Conservation (phyloP, 2,888 invertebrate genomes). For the Sinelater perroti region DNA sequence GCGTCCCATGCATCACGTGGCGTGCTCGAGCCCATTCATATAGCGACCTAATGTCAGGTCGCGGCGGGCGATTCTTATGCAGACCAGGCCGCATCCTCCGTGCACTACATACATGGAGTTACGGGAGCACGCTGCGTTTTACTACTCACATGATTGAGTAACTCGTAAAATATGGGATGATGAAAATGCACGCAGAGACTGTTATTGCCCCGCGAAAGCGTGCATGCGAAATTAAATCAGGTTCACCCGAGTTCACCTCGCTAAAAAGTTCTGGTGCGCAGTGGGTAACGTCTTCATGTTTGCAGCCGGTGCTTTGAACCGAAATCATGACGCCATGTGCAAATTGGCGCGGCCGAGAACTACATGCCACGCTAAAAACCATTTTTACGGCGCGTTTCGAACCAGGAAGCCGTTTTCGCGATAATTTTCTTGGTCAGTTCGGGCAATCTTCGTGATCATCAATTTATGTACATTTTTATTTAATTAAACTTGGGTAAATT, state of each 20-base stretch:
- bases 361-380: too few relatives aligned
- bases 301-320: too few relatives aligned
- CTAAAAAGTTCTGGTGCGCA: background rate
- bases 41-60: slow-evolving; percentile 4
- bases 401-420: too few relatives aligned
- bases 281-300: background rate
- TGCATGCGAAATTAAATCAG: slow-evolving; percentile 27
- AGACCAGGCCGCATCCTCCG: slow-evolving; percentile 9
- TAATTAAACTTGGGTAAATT: too few relatives aligned
- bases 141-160: slow-evolving; percentile 16
- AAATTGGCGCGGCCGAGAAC: too few relatives aligned
- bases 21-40: slow-evolving; percentile 14
- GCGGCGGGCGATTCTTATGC: slow-evolving; percentile 10
- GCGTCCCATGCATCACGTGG: slow-evolving; percentile 11
- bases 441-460: too few relatives aligned
- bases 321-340: too few relatives aligned
- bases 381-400: too few relatives aligned
- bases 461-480: too few relatives aligned
- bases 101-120: slow-evolving; percentile 7
- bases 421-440: too few relatives aligned
- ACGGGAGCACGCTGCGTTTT: slow-evolving; percentile 22
- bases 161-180: slow-evolving; percentile 23
- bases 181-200: slow-evolving; percentile 24
- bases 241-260: slow-evolving; percentile 22
- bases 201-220: slow-evolving; percentile 22